Conservation (phyloP, 1,140 invertebrate species). For the Hyphantria cunea region DNA sequence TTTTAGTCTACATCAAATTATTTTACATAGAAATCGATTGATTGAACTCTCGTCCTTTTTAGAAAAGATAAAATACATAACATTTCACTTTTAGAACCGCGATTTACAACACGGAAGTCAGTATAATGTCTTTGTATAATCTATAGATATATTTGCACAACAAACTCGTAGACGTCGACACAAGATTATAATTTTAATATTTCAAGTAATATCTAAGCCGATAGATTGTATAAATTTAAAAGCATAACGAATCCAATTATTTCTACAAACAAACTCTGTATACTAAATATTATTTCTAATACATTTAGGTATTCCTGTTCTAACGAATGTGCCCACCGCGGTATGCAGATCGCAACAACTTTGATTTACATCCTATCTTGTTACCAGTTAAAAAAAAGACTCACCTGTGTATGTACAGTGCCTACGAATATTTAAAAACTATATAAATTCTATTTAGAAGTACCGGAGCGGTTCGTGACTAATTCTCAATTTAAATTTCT, state of each 20-base stretch:
- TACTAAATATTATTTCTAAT: conserved; percentile 26
- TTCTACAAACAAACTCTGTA: conserved; percentile 6
- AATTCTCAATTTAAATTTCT: conserved; percentile 16
- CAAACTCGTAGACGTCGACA: too few relatives aligned
- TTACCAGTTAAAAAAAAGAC: conserved; percentile 44
- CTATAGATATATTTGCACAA: too few relatives aligned
- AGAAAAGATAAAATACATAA: too few relatives aligned
- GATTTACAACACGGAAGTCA: too few relatives aligned
- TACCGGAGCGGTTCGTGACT: not conserved
- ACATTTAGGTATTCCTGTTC: conserved; percentile 41
- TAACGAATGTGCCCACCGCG: conserved; percentile 44
- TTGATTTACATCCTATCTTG: conserved; percentile 54
- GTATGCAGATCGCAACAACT: conserved; percentile 41
- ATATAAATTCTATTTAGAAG: not conserved
- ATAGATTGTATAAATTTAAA: too few relatives aligned
- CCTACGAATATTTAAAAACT: conserved; percentile 3
- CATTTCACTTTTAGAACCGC: too few relatives aligned
- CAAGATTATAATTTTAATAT: too few relatives aligned
- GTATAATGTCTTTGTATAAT: too few relatives aligned
- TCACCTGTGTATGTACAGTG: conserved; percentile 6
- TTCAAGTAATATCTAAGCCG: too few relatives aligned
- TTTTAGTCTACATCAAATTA: too few relatives aligned
- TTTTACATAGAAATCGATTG: too few relatives aligned
- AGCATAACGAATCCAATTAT: conserved; percentile 6
- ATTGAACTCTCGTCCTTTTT: too few relatives aligned